Base-by-base conservation (phyloP, 2,797 vertebrate species). In the Salmo trutta region DNA sequence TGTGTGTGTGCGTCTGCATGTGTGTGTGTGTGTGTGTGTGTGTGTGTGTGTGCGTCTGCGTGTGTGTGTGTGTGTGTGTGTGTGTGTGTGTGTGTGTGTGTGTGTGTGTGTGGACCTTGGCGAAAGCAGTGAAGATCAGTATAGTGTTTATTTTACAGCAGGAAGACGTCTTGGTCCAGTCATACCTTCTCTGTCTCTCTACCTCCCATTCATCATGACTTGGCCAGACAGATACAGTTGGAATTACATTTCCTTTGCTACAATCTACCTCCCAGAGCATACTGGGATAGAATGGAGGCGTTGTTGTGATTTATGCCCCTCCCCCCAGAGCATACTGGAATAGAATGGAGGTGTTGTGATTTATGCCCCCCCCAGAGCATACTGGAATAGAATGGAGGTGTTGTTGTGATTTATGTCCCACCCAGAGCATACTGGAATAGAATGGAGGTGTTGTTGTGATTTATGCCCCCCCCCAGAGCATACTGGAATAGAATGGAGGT, bases 161-260 rank as follows among this genome's bases (percentile, higher is more conserved):
- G 79, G 47, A 51, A 86, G 85, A 91, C 91, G 81, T 80, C 77
- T 73, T 83, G 79, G 80, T 83, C 79, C 76, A 84, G 76, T 81
- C 53, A 70, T 78, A 87, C 78, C 75, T 77, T 83, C 62, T 67
- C 59, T 82, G 74, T 77, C 41, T 51, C 71, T 59, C 70, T 54
- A 62, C 65, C 75, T 29, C 54, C 75, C 68, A 83, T 90, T 86
- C 82, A 84, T 88, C 83, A 88, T 77, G 72, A 89, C 51, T 66
- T 83, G 81, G 77, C 83, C 78, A 77, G 84, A 88, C 84, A 88
- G 87, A 85, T 88, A 75, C 75, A 84, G 77, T 66, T 85, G 77
- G 87, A 81, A 88, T 91, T 88, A 82, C 89, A 88, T 74, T 56
- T 33, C 71, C 73, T 75, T 17, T 70, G 76, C 74, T 81, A 62